Evolutionary conservation across 2,113 vertebrate species (phyloP), one percentile per base, ranked within the genome.

Genomic region (Paradisaea rubra): DNA sequence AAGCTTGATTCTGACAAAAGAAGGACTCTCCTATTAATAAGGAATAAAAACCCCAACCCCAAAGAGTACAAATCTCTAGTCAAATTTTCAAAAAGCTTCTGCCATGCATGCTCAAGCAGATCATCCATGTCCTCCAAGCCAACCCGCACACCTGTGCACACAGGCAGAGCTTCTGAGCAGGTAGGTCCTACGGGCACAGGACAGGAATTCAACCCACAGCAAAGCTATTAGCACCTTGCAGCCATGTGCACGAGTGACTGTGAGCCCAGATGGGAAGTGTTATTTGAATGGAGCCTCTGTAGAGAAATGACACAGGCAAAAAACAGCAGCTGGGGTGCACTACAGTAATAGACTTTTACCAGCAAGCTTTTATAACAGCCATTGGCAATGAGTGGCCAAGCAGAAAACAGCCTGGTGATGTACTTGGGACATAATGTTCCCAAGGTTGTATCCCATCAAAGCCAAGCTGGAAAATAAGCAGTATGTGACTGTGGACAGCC

Each of bases 101-200:
- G 94, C 94, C 94, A 95, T 94, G 93, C 88, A 93, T 41, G 91
- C 89, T 83, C 47, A 96, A 96, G 94, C 92, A 88, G 81, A 88
- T 47, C 2, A 11, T 81, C 71, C n/a, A 5, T 39, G 86, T 92
- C 57, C 69, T 92, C 56, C 81, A 80, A 77, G 88, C 94, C 95
- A 89, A 80, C 35, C 52, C 21, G 0, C 71, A 63, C 84, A 95
- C 30, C 70, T 94, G 65, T 31, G 39, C 74, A 54, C 59, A 60
- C 44, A 87, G 85, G 85, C 72, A 91, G 81, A 93, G 70, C 84
- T 91, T 53, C 71, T 73, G 78, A 95, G 85, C 88, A 93, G 76
- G 68, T 50, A 88, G 44, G 44, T 71, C 72, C 91, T 66, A 60
- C 0, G 11, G 77, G 65, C 81, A 80, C 50, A 80, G 63, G 47